These are phyloP conservation scores for Theristus sp. DNA, from an alignment of 2,888 invertebrate species.

Conservation along the genomic window DNA sequence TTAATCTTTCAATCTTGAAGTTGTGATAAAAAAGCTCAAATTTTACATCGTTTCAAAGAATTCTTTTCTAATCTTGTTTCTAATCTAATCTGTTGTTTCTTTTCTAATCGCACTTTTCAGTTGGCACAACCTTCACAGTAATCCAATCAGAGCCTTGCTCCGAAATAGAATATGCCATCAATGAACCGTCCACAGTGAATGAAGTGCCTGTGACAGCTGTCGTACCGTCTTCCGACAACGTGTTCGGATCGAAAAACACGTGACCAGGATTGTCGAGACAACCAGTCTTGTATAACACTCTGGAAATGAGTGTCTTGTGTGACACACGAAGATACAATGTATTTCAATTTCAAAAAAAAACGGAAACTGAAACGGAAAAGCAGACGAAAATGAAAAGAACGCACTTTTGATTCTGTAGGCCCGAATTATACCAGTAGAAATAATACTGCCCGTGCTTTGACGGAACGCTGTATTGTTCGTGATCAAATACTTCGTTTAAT, in stretches of 20 bases:
- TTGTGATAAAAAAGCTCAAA: too few relatives aligned
- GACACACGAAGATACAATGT: too few relatives aligned
- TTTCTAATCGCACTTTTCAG: too few relatives aligned
- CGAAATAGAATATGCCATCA: slow-evolving; percentile 75
- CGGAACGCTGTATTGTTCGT: slow-evolving; percentile 80
- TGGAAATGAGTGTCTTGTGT: too few relatives aligned
- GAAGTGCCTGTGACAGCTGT: slow-evolving; percentile 53
- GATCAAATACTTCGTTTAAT: slow-evolving; percentile 78
- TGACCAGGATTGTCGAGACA: slow-evolving; percentile 46
- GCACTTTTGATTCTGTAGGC: slow-evolving; percentile 92
- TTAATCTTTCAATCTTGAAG: too few relatives aligned
- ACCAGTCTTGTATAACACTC: slow-evolving; percentile 74
- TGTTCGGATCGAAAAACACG: slow-evolving; percentile 87
- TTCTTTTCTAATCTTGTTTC: too few relatives aligned
- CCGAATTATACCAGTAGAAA: slow-evolving; percentile 78
- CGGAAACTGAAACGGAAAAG: too few relatives aligned
- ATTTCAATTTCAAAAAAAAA: too few relatives aligned
- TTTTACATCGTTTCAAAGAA: too few relatives aligned
- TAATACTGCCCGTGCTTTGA: slow-evolving; percentile 60
- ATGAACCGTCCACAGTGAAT: slow-evolving; percentile 72
- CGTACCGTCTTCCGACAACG: slow-evolving; percentile 71
- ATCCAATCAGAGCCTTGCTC: slow-evolving; percentile 90
- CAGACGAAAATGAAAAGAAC: too few relatives aligned
- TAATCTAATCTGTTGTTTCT: too few relatives aligned
- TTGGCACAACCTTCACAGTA: slow-evolving; percentile 47